These are phyloP conservation scores for Orientallactaga bullata DNA, from an alignment of 2,113 vertebrate species.

Conservation along the genomic window DNA sequence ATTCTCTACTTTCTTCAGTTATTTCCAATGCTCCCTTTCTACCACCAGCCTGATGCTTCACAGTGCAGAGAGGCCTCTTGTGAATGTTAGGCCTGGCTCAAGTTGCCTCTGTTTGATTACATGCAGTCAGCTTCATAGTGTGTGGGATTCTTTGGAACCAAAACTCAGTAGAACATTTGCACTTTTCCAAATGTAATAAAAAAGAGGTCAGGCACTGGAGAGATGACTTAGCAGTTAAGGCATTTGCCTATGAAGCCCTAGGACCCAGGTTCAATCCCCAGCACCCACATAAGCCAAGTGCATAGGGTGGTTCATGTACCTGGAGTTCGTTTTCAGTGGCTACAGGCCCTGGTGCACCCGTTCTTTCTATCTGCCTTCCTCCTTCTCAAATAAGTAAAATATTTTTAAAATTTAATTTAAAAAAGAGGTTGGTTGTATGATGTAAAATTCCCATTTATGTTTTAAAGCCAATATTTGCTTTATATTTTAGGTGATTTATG, in stretches of 20 bases:
- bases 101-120: neutral
- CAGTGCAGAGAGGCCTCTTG: neutral
- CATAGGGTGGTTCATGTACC: no score
- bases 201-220: neutral
- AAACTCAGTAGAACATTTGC: neutral
- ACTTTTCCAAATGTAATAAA: neutral
- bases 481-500: neutral
- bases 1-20: neutral
- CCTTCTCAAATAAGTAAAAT: no score
- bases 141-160: neutral
- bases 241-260: no score
- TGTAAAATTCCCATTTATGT: neutral
- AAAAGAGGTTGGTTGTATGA: neutral
- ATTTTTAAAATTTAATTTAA: no score
- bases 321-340: no score
- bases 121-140: neutral
- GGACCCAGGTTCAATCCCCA: no score
- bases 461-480: neutral
- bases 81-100: neutral
- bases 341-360: no score
- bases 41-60: neutral
- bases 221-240: no score
- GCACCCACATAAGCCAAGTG: no score
- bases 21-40: neutral
- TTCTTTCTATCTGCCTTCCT: no score